Percentiles rank a stretch among this genome's conserved stretches.
Conservation (phyloP, 1,140 invertebrate genomes). For the Dendroctonus valens region DNA sequence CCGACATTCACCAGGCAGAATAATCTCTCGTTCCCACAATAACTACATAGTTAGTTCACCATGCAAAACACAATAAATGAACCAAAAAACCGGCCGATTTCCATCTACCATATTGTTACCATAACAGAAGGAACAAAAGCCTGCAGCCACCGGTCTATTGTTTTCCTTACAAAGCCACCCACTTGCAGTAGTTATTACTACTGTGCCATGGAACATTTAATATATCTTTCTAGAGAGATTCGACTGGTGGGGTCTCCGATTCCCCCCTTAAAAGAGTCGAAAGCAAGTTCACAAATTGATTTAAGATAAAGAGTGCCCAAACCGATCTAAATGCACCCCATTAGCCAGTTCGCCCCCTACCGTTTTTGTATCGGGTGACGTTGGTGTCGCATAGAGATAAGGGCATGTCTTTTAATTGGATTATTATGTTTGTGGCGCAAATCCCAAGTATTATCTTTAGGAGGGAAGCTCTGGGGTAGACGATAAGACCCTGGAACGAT, state of each 20-base stretch:
- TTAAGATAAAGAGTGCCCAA: slow-evolving; percentile 19
- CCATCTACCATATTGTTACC: too few relatives aligned
- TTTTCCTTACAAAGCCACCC: neutral
- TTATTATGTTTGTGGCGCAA: slow-evolving; percentile 23
- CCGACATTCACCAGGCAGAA: too few relatives aligned
- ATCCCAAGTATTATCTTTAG: slow-evolving; percentile 17
- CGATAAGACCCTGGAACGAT: neutral
- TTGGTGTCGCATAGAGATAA: slow-evolving; percentile 24
- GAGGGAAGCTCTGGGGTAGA: neutral
- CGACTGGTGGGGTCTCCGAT: too few relatives aligned
- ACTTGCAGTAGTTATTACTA: too few relatives aligned
- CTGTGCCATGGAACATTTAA: too few relatives aligned
- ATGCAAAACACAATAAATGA: too few relatives aligned
- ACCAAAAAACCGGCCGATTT: too few relatives aligned
- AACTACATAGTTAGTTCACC: too few relatives aligned
- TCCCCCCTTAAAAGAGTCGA: neutral
- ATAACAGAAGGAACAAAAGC: neutral
- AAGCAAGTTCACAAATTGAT: slow-evolving; percentile 18
- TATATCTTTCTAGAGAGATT: too few relatives aligned
- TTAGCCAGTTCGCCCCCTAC: slow-evolving; percentile 8
- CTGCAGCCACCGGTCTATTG: slow-evolving; percentile 1
- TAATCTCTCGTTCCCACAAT: too few relatives aligned
- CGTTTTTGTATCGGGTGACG: slow-evolving; percentile 14
- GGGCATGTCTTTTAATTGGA: slow-evolving; percentile 26
- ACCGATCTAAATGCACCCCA: slow-evolving; percentile 23